These are phyloP conservation scores for Hermodice carunculata DNA, from an alignment of 2,888 invertebrate species.

Conservation along the genomic window DNA sequence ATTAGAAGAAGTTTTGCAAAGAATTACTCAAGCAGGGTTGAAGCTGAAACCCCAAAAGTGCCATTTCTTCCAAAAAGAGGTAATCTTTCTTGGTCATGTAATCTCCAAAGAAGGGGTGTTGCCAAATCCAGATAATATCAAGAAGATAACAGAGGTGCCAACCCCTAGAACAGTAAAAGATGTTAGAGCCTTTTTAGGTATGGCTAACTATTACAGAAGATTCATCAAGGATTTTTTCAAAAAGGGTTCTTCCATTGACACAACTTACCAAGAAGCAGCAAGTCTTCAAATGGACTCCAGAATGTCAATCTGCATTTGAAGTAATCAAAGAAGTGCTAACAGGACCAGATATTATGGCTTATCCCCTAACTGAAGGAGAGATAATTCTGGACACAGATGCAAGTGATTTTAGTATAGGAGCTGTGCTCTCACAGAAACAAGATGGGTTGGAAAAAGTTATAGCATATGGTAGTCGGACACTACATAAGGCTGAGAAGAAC, in stretches of 20 bases:
- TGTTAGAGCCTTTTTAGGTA: conserved; percentile 39
- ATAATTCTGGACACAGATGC: conserved; percentile 33
- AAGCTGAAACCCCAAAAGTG: conserved; percentile 33
- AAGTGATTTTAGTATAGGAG: conserved; percentile 25
- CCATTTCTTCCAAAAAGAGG: conserved; percentile 2
- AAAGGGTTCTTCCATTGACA: conserved; percentile 28
- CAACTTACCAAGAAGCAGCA: conserved; percentile 71
- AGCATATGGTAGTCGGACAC: conserved; percentile 23
- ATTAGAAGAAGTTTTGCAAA: conserved; percentile 29
- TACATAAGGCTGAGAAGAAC: conserved; percentile 21
- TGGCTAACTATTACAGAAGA: conserved; percentile 38
- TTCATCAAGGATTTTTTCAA: conserved; percentile 35
- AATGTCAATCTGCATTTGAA: conserved; percentile 19
- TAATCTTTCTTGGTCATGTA: conserved; percentile 13
- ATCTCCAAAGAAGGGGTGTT: background rate
- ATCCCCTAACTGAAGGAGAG: conserved; percentile 1
- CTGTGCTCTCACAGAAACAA: conserved; percentile 30
- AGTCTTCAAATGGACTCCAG: background rate
- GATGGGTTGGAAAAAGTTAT: conserved; percentile 27
- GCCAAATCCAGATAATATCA: conserved; percentile 1
- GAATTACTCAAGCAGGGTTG: conserved; percentile 16
- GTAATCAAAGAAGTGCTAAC: conserved; percentile 19
- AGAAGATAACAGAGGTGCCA: conserved; percentile 27
- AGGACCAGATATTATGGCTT: conserved; percentile 20
- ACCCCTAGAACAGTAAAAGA: conserved; percentile 31